These are phyloP conservation scores for Hylomyscus alleni DNA, from an alignment of 2,797 vertebrate genomes.

Conservation along the genomic window DNA sequence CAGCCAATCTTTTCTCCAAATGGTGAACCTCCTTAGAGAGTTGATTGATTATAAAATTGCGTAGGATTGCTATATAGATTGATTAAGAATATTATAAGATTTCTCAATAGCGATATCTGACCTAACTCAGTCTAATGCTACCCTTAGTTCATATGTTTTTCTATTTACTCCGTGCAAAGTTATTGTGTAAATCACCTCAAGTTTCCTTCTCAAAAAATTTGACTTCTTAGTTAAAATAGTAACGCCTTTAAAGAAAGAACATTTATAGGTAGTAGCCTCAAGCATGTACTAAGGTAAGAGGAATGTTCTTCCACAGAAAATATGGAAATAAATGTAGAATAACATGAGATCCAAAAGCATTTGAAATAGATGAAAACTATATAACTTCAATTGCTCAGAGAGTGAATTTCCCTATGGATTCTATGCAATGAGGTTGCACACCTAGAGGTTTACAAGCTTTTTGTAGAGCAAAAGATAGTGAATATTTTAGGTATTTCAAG, in stretches of 20 bases:
- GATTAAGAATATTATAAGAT: background rate
- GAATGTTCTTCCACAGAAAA: background rate
- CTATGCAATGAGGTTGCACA: background rate
- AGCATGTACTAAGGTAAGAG: background rate
- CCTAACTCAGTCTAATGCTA: background rate
- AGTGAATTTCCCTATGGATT: background rate
- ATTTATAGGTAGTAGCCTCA: background rate
- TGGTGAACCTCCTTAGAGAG: background rate
- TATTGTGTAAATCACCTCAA: background rate
- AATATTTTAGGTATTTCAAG: slow-evolving; percentile 9
- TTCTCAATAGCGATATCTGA: background rate
- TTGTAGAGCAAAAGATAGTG: background rate
- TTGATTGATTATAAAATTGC: background rate
- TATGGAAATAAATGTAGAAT: background rate
- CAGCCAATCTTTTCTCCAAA: background rate
- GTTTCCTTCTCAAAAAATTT: background rate
- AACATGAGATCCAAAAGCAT: background rate
- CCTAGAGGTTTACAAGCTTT: background rate
- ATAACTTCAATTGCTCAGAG: background rate
- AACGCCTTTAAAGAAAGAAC: background rate
- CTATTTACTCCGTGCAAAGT: background rate
- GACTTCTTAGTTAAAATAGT: background rate
- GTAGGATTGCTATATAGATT: background rate
- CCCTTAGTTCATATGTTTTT: background rate
- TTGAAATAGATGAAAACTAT: background rate